Evolutionary conservation across 2,797 vertebrate species (phyloP), one percentile per base, ranked within the genome.

Genomic region (Stomatorhinus walkeri): DNA sequence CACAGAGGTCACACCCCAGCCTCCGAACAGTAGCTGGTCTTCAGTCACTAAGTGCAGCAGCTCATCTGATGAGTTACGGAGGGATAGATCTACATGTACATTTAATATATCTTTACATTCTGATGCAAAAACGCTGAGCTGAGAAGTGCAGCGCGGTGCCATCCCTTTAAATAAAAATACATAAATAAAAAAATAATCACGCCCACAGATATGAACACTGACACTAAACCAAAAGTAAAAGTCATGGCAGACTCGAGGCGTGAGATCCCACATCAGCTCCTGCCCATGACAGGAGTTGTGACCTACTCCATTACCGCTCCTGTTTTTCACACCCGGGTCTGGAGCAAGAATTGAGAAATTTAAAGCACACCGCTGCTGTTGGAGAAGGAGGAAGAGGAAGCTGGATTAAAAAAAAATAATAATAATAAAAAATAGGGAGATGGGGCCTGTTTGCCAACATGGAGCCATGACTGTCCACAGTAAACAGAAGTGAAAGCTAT

Each of bases 1-100:
- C 91, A 92, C 90, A 89, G 88, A 86, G n/a, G 61, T 61, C 46
- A 10, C 36, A 7, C 32, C 46, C 85, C 83, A 85, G 85, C 88
- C 68, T 49, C 85, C 10, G 64, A 88, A 88, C 87, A 88, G 87
- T 88, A 76, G 22, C 83, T 90, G 90, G 89, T 90, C 89, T 48
- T 87, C 40, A 1, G 36, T 64, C 87, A 68, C 59, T 14, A 68
- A 87, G 51, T 59, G 52, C 24, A 59, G 85, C 85, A 59, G 24
- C 68, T 76, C 68, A 76, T 76, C 32, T 76, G 51, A 54, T 85
- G 5, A 85, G 43, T 52, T 28, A 32, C 24, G 2, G n/a, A 6
- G 28, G 24, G 48, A 85, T 16, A 36, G 52, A 85, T 54, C 51
- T 54, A 28, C 4, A 19, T 6, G 83, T 28, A 85, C 84, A 32